Evolutionary conservation across 2,113 vertebrate genomes (phyloP).

Genomic region (Siniperca knerii): DNA sequence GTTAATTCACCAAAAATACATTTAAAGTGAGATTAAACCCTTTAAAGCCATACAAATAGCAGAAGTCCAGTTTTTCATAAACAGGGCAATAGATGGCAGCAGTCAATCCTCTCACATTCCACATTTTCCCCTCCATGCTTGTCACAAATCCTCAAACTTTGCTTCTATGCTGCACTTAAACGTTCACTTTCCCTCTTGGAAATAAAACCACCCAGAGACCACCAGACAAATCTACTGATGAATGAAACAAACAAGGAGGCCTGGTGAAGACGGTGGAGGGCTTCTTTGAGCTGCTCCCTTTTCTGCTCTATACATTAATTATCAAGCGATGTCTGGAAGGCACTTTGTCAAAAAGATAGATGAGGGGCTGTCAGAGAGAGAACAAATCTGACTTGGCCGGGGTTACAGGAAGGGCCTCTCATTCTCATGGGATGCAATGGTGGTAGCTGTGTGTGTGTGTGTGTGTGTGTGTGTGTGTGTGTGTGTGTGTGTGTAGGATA

Average conservation of each 20-base stretch:
- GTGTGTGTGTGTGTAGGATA: slow-evolving; percentile 8
- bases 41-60: background rate
- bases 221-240: slow-evolving; percentile 63
- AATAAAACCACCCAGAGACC: slow-evolving; percentile 40
- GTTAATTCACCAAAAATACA: background rate
- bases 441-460: slow-evolving; percentile 8
- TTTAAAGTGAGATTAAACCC: background rate
- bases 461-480: background rate
- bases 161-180: slow-evolving; percentile 4
- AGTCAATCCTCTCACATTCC: background rate
- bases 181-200: slow-evolving; percentile 28
- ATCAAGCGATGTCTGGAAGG: slow-evolving; percentile 79
- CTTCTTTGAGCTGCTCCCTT: slow-evolving; percentile 65
- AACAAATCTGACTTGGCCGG: slow-evolving; percentile 77
- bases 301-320: slow-evolving; percentile 80
- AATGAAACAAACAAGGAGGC: slow-evolving; percentile 64
- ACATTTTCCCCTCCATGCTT: background rate
- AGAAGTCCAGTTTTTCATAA: background rate
- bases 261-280: slow-evolving; percentile 41
- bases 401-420: slow-evolving; percentile 68
- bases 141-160: slow-evolving; percentile 12
- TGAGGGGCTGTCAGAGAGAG: slow-evolving; percentile 72
- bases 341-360: slow-evolving; percentile 84
- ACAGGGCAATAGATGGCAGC: slow-evolving; percentile 32
- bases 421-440: slow-evolving; percentile 58